Evolutionary conservation across 2,888 invertebrate genomes (phyloP).

Genomic region (Mellilla xanthometata): DNA sequence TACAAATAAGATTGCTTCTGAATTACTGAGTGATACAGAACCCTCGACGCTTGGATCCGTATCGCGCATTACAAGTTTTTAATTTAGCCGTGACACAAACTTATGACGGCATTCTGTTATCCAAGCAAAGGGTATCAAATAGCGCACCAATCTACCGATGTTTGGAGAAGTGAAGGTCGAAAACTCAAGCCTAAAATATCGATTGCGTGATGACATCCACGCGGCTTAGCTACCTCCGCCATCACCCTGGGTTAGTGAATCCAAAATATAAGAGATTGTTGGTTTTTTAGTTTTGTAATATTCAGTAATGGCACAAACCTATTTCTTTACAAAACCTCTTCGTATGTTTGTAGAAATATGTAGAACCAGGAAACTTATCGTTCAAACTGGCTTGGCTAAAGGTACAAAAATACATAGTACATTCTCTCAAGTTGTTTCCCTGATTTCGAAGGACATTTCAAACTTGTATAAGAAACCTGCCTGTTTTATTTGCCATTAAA

Average conservation of each 20-base stretch:
- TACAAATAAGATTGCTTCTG: no score
- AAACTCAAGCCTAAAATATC: slow-evolving; percentile 37
- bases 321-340: no score
- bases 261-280: slow-evolving; percentile 2
- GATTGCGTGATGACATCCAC: slow-evolving; percentile 31
- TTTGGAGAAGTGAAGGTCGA: slow-evolving; percentile 32
- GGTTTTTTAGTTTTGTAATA: not conserved
- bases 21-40: no score
- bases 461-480: no score
- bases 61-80: slow-evolving; percentile 23
- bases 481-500: no score
- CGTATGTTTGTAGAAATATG: not conserved
- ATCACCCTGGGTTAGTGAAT: slow-evolving; percentile 9
- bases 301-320: no score
- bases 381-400: no score
- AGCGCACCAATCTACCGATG: slow-evolving; percentile 30
- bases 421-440: no score
- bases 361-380: no score
- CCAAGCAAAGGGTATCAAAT: slow-evolving; percentile 32
- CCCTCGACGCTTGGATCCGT: no score
- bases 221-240: slow-evolving; percentile 14
- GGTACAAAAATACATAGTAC: no score
- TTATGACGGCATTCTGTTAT: slow-evolving; percentile 31
- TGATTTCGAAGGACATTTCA: no score
- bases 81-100: slow-evolving; percentile 42